Percentiles rank a stretch among this genome's conserved stretches.
These are phyloP conservation scores for Actinernus sp. DNA, from an alignment of 92 coral and sea anemone species.

Conservation along the genomic window DNA sequence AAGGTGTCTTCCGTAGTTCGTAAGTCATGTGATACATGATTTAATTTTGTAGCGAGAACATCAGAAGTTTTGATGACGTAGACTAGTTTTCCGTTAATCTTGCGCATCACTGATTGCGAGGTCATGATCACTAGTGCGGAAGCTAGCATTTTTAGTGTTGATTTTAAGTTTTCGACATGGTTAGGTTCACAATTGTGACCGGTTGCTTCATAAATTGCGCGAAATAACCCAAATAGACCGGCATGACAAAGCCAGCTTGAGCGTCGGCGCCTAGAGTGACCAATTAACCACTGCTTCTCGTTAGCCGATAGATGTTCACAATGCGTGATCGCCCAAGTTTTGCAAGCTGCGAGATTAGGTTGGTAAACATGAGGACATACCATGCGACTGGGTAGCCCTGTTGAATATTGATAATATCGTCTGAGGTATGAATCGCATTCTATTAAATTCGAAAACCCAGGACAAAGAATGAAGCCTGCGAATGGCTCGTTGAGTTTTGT, in stretches of 20 bases:
- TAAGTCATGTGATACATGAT: background rate
- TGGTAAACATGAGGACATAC: slow-evolving; percentile 6
- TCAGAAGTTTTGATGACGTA: slow-evolving; percentile 10
- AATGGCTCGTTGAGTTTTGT: background rate
- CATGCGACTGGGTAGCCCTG: slow-evolving; percentile 1
- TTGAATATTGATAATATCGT: slow-evolving; percentile 10
- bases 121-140: too few relatives aligned
- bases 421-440: slow-evolving; percentile 23
- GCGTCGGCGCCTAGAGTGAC: background rate
- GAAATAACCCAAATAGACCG: background rate
- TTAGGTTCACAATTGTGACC: slow-evolving; percentile 16
- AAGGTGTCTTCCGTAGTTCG: background rate
- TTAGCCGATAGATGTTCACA: background rate
- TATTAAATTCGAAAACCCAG: slow-evolving; percentile 13
- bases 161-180: background rate
- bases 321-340: slow-evolving; percentile 10
- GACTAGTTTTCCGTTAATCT: slow-evolving; percentile 14
- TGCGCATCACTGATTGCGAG: background rate
- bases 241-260: slow-evolving; percentile 10
- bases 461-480: background rate
- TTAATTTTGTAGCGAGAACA: background rate
- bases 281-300: background rate
- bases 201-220: background rate
- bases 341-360: background rate
- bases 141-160: background rate